A percentile compares a stretch with the other conserved stretches of the same genome.
Conservation (phyloP, 2,113 vertebrate genomes). For the Promerops cafer region DNA sequence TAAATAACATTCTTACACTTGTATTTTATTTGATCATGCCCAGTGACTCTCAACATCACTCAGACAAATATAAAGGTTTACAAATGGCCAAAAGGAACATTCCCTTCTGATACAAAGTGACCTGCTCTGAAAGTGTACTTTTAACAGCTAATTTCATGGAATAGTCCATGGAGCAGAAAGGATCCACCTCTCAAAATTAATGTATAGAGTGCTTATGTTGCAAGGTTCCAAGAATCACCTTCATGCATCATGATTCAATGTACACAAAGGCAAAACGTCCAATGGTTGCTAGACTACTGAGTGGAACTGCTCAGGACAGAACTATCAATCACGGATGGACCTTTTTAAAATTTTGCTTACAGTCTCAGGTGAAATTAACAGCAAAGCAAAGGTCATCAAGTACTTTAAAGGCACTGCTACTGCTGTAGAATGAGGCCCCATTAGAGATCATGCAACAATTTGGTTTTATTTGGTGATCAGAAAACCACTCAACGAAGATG, state of each 20-base stretch:
- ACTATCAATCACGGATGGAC: not conserved
- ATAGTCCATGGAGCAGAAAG: conserved; percentile 32
- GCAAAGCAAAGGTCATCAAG: not conserved
- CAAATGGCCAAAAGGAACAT: not conserved
- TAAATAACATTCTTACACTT: not conserved
- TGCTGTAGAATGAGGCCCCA: not conserved
- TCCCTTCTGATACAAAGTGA: not conserved
- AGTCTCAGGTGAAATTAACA: not conserved
- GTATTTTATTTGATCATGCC: not conserved
- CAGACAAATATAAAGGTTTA: not conserved
- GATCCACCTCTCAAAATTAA: conserved; percentile 45
- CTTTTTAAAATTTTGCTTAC: not conserved
- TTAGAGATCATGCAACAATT: not conserved
- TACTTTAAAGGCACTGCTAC: not conserved
- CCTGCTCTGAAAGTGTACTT: not conserved
- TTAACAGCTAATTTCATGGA: conserved; percentile 39
- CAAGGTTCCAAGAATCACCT: conserved; percentile 52
- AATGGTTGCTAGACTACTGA: not conserved
- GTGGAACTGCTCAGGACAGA: conserved; percentile 16
- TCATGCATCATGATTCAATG: conserved; percentile 8
- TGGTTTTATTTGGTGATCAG: not conserved
- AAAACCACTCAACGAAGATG: not conserved
- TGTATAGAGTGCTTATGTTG: conserved; percentile 30
- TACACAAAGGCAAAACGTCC: not conserved
- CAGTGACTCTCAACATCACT: not conserved